phyloP scores from a whole-genome alignment of 2,113 vertebrate species.

The Calyptomena viridis region DNA sequence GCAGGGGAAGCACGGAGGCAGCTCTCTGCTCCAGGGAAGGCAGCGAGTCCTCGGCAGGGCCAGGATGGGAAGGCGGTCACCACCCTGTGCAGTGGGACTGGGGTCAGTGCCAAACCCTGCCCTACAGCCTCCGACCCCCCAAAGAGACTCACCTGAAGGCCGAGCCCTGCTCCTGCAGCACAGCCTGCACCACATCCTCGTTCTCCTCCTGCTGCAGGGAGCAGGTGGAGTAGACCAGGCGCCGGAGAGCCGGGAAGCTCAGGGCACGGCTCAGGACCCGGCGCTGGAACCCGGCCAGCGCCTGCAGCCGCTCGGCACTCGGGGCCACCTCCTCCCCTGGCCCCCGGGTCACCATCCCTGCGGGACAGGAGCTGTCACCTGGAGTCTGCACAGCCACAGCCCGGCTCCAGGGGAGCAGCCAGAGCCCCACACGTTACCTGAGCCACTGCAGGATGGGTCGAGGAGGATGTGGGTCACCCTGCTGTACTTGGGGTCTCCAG shows the following conservation, averaged over 20 bases:
- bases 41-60: constrained; percentile 82
- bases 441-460: constrained; percentile 96
- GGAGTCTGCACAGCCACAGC: rapidly evolving
- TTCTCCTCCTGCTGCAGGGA: constrained; percentile 90
- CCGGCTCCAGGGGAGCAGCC: rapidly evolving
- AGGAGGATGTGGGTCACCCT: constrained; percentile 86
- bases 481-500: constrained; percentile 73
- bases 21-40: constrained; percentile 71
- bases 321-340: constrained; percentile 26
- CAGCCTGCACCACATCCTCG: constrained; percentile 81
- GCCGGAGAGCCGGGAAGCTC: constrained; percentile 81
- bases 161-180: constrained; percentile 72
- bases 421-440: constrained; percentile 71
- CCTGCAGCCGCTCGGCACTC: constrained; percentile 70
- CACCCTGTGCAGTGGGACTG: constrained; percentile 66
- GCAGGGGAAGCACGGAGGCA: constrained; percentile 85
- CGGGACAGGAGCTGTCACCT: rapidly evolving
- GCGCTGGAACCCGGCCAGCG: constrained; percentile 86
- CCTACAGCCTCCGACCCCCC: rapidly evolving
- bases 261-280: constrained; percentile 81
- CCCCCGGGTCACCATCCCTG: constrained; percentile 84
- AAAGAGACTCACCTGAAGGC: constrained; percentile 77
- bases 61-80: constrained; percentile 79
- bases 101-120: neutral
- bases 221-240: constrained; percentile 93